A percentile compares a stretch with the other conserved stretches of the same genome.
Evolutionary conservation across 2,888 invertebrate species (phyloP).

Genomic region (Amblyjoppa fuscipennis): DNA sequence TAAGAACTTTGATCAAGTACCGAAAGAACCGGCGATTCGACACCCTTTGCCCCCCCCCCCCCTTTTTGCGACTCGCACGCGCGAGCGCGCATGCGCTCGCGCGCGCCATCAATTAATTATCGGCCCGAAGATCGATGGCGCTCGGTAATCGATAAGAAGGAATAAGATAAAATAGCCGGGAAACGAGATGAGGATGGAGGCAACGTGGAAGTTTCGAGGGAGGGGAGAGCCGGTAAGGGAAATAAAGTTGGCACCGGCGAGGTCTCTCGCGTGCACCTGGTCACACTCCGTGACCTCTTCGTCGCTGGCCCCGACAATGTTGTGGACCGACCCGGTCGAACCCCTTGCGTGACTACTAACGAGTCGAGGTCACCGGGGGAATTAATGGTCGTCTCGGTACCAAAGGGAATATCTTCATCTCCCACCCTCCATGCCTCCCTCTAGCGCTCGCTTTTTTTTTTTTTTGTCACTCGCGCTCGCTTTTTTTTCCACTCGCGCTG

Average conservation of each 20-base stretch:
- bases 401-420: constrained; percentile 47
- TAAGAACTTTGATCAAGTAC: constrained; percentile 40
- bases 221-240: constrained; percentile 85
- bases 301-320: constrained; percentile 53
- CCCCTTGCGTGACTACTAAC: constrained; percentile 66
- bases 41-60: background rate
- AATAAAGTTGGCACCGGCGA: constrained; percentile 37
- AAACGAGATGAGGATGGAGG: background rate
- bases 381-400: constrained; percentile 63
- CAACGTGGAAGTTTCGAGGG: constrained; percentile 72
- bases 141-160: constrained; percentile 38
- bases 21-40: constrained; percentile 7
- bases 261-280: constrained; percentile 60
- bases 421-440: background rate
- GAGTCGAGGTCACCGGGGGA: constrained; percentile 58
- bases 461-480: background rate
- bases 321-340: constrained; percentile 53
- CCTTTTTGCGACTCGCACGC: background rate
- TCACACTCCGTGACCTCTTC: constrained; percentile 55
- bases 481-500: background rate
- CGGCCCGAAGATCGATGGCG: constrained; percentile 42
- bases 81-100: background rate
- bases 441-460: constrained; percentile 1
- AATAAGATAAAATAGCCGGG: background rate
- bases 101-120: constrained; percentile 50